Evolutionary conservation across 2,888 invertebrate species (phyloP).

Genomic region (Conops quadrifasciatus): DNA sequence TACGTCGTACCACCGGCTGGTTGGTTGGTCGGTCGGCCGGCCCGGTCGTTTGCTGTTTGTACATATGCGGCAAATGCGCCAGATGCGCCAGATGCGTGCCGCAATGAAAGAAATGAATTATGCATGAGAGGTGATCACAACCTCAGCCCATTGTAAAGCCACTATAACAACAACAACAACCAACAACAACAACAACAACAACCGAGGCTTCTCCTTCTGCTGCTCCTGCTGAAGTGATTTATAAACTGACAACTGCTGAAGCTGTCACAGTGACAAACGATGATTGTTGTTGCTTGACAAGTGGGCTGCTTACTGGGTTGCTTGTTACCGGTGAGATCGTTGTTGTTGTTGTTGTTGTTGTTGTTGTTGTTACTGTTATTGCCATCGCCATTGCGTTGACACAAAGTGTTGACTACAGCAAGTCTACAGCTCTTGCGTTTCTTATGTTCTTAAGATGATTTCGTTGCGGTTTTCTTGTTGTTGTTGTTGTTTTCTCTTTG

Average conservation of each 20-base stretch:
- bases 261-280: slow-evolving; percentile 55
- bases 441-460: too few relatives aligned
- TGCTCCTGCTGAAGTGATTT: slow-evolving; percentile 46
- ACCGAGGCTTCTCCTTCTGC: not conserved
- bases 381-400: not conserved
- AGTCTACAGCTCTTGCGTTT: too few relatives aligned
- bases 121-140: slow-evolving; percentile 38
- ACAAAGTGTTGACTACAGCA: not conserved
- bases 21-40: too few relatives aligned
- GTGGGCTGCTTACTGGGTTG: not conserved
- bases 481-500: not conserved
- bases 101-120: slow-evolving; percentile 38
- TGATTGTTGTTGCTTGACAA: slow-evolving; percentile 57
- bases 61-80: not conserved
- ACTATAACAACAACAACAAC: not conserved
- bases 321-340: slow-evolving; percentile 3
- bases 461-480: not conserved
- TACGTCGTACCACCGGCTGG: too few relatives aligned
- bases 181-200: not conserved
- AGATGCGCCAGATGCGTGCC: slow-evolving; percentile 20
- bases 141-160: slow-evolving; percentile 35
- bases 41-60: too few relatives aligned
- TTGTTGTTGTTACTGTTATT: not conserved
- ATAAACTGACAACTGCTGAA: slow-evolving; percentile 52
- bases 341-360: slow-evolving; percentile 17